Base-by-base conservation (phyloP, 2,797 vertebrate species). In the Avahi laniger region DNA sequence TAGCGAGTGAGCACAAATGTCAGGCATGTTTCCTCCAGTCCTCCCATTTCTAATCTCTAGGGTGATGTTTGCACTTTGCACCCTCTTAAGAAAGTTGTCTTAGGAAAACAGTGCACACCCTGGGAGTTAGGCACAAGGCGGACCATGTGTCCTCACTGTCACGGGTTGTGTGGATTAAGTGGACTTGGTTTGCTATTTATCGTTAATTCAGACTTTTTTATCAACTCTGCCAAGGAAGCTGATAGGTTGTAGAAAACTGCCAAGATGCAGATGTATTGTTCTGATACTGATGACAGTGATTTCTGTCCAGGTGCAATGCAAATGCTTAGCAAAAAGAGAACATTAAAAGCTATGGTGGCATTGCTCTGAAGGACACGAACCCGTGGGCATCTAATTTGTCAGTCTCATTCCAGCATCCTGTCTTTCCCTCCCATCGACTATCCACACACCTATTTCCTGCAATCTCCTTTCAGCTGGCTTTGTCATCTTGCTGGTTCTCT, bases 1-100 rank as follows among this genome's bases (percentile, higher is more conserved):
- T 24, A 0, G 1, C 5, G 38, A 24, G 33, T 33, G 33, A 2
- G 0, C 24, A 38, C 8, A 5, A 26, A 59, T 12, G 22, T 12
- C 38, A 43, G 52, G 46, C 8, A 2, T 5, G 57, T 24, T 67
- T 28, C n/a, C 14, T 35, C 33, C 12, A 7, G 33, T 15, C 8
- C 59, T 33, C 7, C 43, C 22, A 8, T 41, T 50, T 63, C 54
- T 20, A 38, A 61, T 24, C 26, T 35, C 12, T 2, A 48, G 73
- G 18, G 57, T 86, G 50, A 26, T 20, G 41, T 69, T 61, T 33
- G 63, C 13, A 50, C 26, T 70, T 6, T 50, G 52, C 48, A 4
- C 15, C 18, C 30, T 54, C 30, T 43, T 41, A n/a, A 63, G 28
- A 41, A 61, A 61, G 43, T 24, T 18, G 38, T 41, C n/a, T 41